Evolutionary conservation across 2,113 vertebrate genomes (phyloP).

Genomic region (Irena cyanogastra): DNA sequence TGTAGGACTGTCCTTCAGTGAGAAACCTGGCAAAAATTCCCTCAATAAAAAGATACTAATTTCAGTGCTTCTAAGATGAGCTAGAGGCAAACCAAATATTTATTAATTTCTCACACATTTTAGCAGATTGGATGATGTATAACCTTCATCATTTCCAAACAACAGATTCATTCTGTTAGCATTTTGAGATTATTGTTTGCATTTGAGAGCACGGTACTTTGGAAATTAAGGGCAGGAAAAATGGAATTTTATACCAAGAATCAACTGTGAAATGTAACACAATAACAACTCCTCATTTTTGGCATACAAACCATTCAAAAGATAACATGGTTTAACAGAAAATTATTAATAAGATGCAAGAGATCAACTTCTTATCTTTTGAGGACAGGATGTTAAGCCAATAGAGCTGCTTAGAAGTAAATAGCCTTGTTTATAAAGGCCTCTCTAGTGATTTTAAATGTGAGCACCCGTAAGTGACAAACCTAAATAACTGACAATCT

Average conservation of each 20-base stretch:
- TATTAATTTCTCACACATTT: not conserved
- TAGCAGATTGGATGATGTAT: not conserved
- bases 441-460: not conserved
- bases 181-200: not conserved
- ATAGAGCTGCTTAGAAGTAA: slow-evolving; percentile 9
- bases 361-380: slow-evolving; percentile 11
- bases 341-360: slow-evolving; percentile 16
- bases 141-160: slow-evolving; percentile 15
- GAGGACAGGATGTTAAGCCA: not conserved
- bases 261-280: not conserved
- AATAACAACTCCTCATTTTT: not conserved
- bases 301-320: not conserved
- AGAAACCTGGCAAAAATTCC: slow-evolving; percentile 16
- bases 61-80: slow-evolving; percentile 8
- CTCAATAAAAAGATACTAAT: not conserved
- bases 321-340: slow-evolving; percentile 22
- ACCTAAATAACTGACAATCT: slow-evolving; percentile 8
- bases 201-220: not conserved
- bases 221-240: not conserved
- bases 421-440: not conserved
- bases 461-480: not conserved
- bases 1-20: not conserved
- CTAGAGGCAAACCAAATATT: slow-evolving; percentile 27
- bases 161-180: not conserved
- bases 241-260: not conserved